These are phyloP conservation scores for Rousettus madagascariensis DNA, from an alignment of 2,797 vertebrate species.

Conservation along the genomic window DNA sequence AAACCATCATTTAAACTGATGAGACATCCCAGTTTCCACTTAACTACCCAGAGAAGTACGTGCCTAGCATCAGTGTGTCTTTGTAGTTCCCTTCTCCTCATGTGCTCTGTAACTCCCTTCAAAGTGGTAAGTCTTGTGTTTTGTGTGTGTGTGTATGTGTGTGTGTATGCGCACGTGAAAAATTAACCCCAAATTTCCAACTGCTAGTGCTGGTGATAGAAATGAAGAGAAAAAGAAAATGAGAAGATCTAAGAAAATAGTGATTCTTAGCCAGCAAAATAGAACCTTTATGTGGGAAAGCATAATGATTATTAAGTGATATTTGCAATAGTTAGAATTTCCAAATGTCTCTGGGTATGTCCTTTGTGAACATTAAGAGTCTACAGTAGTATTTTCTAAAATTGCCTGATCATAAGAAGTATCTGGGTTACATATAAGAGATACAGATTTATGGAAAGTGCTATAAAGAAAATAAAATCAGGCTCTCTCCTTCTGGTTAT, in stretches of 20 bases:
- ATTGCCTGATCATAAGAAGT: background rate
- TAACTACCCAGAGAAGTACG: background rate
- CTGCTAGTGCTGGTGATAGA: background rate
- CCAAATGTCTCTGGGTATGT: background rate
- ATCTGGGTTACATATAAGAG: background rate
- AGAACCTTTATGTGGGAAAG: background rate
- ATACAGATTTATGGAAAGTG: background rate
- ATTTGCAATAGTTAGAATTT: background rate
- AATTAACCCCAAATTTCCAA: background rate
- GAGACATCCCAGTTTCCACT: background rate
- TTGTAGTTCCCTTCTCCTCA: background rate
- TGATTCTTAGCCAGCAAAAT: background rate
- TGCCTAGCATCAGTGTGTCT: background rate
- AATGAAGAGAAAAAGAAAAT: slow-evolving; percentile 1
- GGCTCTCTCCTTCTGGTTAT: background rate
- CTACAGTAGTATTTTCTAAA: slow-evolving; percentile 8
- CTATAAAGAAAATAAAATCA: background rate
- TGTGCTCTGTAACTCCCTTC: background rate
- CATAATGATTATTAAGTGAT: background rate
- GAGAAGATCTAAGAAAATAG: background rate
- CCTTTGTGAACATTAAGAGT: background rate
- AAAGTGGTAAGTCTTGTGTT: background rate
- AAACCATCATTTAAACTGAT: background rate
- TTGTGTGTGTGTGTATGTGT: no score
- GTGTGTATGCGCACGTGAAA: background rate